Evolutionary conservation across 2,888 invertebrate species (phyloP).

Genomic region (Anaspis maculata): DNA sequence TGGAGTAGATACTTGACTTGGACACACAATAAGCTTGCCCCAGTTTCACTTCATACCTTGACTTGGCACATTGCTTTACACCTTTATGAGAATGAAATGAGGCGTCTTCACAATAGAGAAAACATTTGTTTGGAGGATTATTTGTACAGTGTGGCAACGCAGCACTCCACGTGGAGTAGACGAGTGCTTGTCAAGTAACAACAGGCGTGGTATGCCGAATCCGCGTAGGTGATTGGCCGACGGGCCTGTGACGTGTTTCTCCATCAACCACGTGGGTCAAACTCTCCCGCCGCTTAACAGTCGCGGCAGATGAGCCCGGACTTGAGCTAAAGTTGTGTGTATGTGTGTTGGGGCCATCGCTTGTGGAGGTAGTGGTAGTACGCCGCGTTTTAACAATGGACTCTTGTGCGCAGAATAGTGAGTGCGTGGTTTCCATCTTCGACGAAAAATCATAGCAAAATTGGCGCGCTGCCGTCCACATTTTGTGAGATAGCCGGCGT

Average conservation of each 20-base stretch:
- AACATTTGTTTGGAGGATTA: neutral
- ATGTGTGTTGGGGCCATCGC: constrained; percentile 15
- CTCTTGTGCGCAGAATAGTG: too few relatives aligned
- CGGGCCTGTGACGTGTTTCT: constrained; percentile 29
- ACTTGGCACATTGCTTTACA: too few relatives aligned
- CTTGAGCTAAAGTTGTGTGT: constrained; percentile 22
- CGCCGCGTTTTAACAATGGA: constrained; percentile 28
- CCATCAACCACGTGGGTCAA: constrained; percentile 36
- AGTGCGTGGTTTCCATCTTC: too few relatives aligned
- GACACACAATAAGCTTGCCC: too few relatives aligned
- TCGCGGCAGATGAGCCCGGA: constrained; percentile 31
- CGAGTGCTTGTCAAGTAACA: constrained; percentile 21
- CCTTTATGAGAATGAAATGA: too few relatives aligned
- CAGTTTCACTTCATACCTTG: too few relatives aligned
- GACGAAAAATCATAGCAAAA: too few relatives aligned
- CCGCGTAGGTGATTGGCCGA: constrained; percentile 19
- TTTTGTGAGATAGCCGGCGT: too few relatives aligned
- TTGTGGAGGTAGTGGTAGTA: constrained; percentile 14
- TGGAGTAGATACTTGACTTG: too few relatives aligned
- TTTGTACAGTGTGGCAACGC: constrained; percentile 15
- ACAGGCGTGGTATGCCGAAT: constrained; percentile 22
- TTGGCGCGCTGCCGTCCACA: too few relatives aligned
- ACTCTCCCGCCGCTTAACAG: constrained; percentile 28
- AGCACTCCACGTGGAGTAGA: constrained; percentile 38
- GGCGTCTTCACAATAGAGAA: constrained; percentile 18